These are phyloP conservation scores for Drosophila asahinai DNA, from an alignment of 1,140 invertebrate species.

Conservation along the genomic window DNA sequence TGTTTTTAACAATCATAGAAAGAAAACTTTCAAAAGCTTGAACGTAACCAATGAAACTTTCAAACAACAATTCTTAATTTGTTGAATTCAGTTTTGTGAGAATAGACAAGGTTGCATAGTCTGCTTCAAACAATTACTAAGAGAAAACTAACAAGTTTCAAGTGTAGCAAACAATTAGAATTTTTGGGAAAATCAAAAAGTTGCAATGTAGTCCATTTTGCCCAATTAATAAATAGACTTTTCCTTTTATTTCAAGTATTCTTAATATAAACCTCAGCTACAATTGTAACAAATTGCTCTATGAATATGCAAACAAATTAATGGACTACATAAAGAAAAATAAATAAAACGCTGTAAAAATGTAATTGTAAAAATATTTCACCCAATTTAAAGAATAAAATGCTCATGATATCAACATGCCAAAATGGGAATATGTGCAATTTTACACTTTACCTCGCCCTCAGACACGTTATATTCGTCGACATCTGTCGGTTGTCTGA, in stretches of 20 bases:
- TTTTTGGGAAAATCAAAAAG: neutral
- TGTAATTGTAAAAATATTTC: slow-evolving; percentile 2
- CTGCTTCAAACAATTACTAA: neutral
- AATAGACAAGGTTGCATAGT: neutral
- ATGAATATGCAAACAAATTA: neutral
- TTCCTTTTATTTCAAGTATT: neutral
- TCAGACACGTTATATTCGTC: slow-evolving; percentile 14
- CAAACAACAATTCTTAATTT: slow-evolving; percentile 17
- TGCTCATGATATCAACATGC: slow-evolving; percentile 7
- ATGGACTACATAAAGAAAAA: neutral
- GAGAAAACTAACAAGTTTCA: neutral
- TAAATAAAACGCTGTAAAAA: too few relatives aligned
- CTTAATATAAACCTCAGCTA: too few relatives aligned
- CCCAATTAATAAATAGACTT: neutral
- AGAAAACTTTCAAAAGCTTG: neutral
- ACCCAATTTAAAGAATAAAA: slow-evolving; percentile 4
- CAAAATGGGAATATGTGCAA: slow-evolving; percentile 28
- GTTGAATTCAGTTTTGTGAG: neutral
- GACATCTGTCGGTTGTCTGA: slow-evolving; percentile 26
- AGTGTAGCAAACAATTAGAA: neutral
- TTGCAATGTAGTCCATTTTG: neutral
- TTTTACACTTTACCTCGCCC: slow-evolving; percentile 28
- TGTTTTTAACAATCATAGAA: neutral
- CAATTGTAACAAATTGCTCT: too few relatives aligned
- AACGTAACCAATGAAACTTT: slow-evolving; percentile 11